phyloP scores from a whole-genome alignment of 2,797 vertebrate genomes.

The Erpetoichthys calabaricus region DNA sequence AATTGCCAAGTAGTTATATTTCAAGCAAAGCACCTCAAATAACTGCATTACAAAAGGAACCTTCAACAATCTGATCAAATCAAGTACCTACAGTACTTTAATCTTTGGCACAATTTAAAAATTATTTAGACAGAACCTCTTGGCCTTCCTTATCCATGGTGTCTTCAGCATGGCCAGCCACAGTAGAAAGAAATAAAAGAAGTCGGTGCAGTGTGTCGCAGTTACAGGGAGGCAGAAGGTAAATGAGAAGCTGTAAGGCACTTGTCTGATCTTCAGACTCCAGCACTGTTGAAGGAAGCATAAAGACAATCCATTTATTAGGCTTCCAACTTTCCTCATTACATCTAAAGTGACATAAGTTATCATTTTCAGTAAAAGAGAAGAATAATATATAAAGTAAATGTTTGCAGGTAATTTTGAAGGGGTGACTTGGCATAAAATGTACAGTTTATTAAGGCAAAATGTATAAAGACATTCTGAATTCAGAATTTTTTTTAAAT shows the following conservation, averaged over 20 bases:
- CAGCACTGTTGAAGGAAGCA: constrained; percentile 49
- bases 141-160: constrained; percentile 57
- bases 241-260: constrained; percentile 80
- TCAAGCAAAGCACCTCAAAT: too few species aligned
- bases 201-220: constrained; percentile 87
- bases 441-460: too few species aligned
- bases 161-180: constrained; percentile 75
- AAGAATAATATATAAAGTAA: constrained; percentile 3
- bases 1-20: too few species aligned
- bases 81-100: too few species aligned
- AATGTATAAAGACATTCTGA: too few species aligned
- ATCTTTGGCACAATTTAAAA: not conserved
- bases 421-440: too few species aligned
- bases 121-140: constrained; percentile 44
- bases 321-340: too few species aligned
- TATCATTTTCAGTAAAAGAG: constrained; percentile 1
- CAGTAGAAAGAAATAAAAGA: constrained; percentile 78
- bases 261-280: constrained; percentile 66
- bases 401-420: not conserved
- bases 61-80: too few species aligned
- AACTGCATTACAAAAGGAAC: too few species aligned
- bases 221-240: constrained; percentile 90
- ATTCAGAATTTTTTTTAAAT: too few species aligned
- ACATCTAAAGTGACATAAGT: too few species aligned
- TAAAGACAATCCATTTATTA: constrained; percentile 18